Conservation (phyloP, 2,888 invertebrate species). For the Mythimna loreyi region DNA sequence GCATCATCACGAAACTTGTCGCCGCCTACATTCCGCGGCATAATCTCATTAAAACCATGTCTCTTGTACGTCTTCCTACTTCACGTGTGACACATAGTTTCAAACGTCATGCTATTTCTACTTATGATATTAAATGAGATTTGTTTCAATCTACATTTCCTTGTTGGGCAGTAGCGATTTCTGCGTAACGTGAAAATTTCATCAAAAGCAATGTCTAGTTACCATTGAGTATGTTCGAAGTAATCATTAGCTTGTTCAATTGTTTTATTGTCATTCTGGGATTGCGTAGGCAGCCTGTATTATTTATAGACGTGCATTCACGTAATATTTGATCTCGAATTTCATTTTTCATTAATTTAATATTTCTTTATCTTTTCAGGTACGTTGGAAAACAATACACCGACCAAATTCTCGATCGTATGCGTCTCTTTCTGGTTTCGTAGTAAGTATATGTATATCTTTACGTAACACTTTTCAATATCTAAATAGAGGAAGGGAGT, state of each 20-base stretch:
- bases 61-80: conserved; percentile 71
- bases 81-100: conserved; percentile 59
- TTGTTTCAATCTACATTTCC: conserved; percentile 36
- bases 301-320: neutral
- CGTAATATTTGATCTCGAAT: too few species aligned
- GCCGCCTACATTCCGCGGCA: conserved; percentile 58
- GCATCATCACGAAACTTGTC: conserved; percentile 58
- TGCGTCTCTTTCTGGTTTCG: conserved; percentile 15
- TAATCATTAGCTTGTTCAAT: neutral
- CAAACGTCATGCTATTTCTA: conserved; percentile 37
- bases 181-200: neutral
- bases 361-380: conserved; percentile 52
- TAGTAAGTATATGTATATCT: conserved; percentile 4
- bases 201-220: too few species aligned
- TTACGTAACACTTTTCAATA: conserved; percentile 29
- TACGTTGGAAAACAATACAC: conserved; percentile 34
- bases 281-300: neutral
- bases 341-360: neutral
- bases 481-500: conserved; percentile 47
- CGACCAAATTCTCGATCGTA: neutral
- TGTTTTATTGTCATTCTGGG: neutral
- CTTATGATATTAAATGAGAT: conserved; percentile 43
- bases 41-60: conserved; percentile 70
- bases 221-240: neutral
- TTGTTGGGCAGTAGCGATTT: conserved; percentile 11